Percentiles rank a stretch among this genome's conserved stretches.
phyloP scores from a whole-genome alignment of 2,113 vertebrate genomes.

The Harpagus bidentatus region DNA sequence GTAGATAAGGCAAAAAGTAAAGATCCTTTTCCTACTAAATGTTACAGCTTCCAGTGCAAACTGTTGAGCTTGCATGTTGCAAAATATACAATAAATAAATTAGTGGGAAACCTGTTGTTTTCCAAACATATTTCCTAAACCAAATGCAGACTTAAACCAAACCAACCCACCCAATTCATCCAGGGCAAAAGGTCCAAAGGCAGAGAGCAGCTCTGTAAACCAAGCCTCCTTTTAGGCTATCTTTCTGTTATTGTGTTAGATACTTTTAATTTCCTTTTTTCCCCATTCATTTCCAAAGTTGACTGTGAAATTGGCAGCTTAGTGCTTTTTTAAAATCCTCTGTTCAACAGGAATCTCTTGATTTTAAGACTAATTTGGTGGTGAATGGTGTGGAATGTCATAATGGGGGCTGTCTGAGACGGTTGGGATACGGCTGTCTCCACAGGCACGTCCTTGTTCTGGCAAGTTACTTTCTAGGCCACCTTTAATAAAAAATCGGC shows the following conservation, averaged over 20 bases:
- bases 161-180: not conserved
- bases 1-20: not conserved
- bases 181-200: not conserved
- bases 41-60: not conserved
- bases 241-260: not conserved
- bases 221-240: not conserved
- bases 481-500: not conserved
- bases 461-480: not conserved
- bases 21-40: not conserved
- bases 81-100: not conserved
- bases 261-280: not conserved
- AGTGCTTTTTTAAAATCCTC: not conserved
- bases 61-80: rapidly evolving
- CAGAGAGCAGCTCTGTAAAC: not conserved
- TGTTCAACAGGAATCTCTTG: not conserved
- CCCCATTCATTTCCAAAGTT: not conserved
- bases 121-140: not conserved
- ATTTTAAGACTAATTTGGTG: not conserved
- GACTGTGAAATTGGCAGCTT: not conserved
- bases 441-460: not conserved
- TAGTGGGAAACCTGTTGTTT: not conserved
- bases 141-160: not conserved
- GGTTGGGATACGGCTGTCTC: rapidly evolving
- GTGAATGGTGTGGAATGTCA: not conserved
- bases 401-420: rapidly evolving